phyloP scores from a whole-genome alignment of 2,888 invertebrate species.

The Sturmia bella region DNA sequence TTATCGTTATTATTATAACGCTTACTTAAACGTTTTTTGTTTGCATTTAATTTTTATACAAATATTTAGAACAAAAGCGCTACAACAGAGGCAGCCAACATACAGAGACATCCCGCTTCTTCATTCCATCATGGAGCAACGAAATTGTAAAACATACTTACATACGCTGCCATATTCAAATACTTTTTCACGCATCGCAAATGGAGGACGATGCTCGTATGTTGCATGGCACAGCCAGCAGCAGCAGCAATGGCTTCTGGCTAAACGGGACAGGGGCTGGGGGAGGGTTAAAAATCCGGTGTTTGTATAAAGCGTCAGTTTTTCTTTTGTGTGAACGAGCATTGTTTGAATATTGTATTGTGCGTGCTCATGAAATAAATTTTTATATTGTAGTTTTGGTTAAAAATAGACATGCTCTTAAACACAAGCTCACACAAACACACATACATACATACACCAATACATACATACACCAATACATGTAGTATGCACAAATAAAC shows the following conservation, averaged over 20 bases:
- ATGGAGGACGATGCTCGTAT: neutral
- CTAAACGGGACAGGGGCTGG: neutral
- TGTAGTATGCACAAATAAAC: neutral
- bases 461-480: neutral
- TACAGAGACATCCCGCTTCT: constrained; percentile 4
- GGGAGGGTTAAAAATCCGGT: neutral
- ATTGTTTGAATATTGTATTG: constrained; percentile 59
- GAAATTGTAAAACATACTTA: constrained; percentile 1
- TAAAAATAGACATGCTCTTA: constrained; percentile 36
- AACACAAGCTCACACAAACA: neutral
- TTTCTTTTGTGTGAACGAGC: constrained; percentile 45
- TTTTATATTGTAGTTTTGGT: constrained; percentile 46
- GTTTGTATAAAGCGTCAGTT: constrained; percentile 58
- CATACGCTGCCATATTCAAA: constrained; percentile 17
- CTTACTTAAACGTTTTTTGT: constrained; percentile 70
- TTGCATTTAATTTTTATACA: constrained; percentile 68
- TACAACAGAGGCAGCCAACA: neutral
- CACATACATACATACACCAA: neutral
- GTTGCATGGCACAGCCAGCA: constrained; percentile 30
- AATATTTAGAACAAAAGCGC: constrained; percentile 69
- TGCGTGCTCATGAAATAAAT: constrained; percentile 66
- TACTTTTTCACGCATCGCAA: constrained; percentile 18
- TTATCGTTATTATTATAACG: constrained; percentile 69
- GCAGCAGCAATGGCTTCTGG: constrained; percentile 44
- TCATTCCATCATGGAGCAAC: constrained; percentile 2